These are phyloP conservation scores for Australoheros facetus DNA, from an alignment of 2,797 vertebrate species.

Conservation along the genomic window DNA sequence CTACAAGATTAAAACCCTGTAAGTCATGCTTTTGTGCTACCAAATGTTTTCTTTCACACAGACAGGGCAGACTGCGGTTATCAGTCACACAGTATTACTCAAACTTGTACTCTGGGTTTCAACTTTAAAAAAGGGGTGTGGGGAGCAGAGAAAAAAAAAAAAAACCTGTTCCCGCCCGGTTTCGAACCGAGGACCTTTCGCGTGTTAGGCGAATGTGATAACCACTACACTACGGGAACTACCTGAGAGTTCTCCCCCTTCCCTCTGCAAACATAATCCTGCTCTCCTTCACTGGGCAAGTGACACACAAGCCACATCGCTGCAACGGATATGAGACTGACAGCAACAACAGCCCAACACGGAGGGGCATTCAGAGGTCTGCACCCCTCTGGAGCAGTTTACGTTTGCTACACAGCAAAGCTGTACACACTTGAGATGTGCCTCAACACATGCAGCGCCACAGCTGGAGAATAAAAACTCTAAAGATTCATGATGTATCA, in stretches of 20 bases:
- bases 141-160: neutral
- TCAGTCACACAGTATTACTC: neutral
- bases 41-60: neutral
- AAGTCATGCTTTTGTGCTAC: neutral
- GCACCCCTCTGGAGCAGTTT: constrained; percentile 9
- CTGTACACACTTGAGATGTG: neutral
- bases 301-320: neutral
- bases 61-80: neutral
- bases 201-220: constrained; percentile 71
- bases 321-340: constrained; percentile 8
- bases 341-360: constrained; percentile 8
- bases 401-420: neutral
- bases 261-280: neutral
- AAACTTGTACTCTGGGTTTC: neutral
- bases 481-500: neutral
- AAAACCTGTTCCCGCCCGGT: constrained; percentile 54
- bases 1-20: constrained; percentile 34
- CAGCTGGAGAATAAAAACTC: neutral
- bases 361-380: neutral
- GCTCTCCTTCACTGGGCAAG: neutral
- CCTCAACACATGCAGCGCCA: neutral
- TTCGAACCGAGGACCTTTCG: constrained; percentile 69
- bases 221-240: constrained; percentile 72
- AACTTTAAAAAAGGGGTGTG: neutral
- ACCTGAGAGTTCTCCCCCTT: accelerated